Percentiles rank a stretch among this genome's conserved stretches.
phyloP scores from a whole-genome alignment of 53 echinoderm and acorn worm genomes.

The Luidia sarsii region DNA sequence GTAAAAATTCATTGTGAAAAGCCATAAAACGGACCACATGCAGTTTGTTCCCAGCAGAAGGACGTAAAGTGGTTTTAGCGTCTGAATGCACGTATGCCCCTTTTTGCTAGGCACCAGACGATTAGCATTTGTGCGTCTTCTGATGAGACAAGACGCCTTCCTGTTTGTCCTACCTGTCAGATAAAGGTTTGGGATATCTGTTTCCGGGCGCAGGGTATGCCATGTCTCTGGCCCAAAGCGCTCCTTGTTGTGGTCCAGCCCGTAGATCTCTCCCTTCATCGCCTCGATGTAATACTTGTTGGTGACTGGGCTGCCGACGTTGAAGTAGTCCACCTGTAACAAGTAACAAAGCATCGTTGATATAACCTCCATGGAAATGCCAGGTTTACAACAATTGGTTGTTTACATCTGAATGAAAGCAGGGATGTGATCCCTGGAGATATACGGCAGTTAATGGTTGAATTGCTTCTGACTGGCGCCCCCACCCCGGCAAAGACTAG shows the following conservation, averaged over 20 bases:
- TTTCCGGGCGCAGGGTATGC: slow-evolving; percentile 68
- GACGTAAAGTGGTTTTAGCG: no score
- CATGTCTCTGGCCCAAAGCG: slow-evolving; percentile 65
- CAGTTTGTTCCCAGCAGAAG: no score
- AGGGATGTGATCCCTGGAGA: no score
- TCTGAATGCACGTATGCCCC: no score
- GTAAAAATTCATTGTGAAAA: no score
- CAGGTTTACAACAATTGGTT: no score
- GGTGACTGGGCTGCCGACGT: slow-evolving; percentile 82
- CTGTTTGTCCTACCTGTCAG: slow-evolving; percentile 85
- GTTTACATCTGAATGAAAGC: no score
- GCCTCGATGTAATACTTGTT: slow-evolving; percentile 85
- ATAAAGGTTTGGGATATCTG: slow-evolving; percentile 81
- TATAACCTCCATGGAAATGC: not conserved
- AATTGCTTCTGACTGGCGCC: no score
- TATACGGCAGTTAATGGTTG: no score
- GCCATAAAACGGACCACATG: no score
- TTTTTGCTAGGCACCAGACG: no score
- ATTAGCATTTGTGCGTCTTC: not conserved
- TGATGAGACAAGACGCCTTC: not conserved
- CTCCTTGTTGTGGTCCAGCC: slow-evolving; percentile 91
- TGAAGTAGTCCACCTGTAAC: slow-evolving; percentile 85
- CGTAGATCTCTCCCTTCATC: slow-evolving; percentile 89
- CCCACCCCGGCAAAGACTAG: no score
- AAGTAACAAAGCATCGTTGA: not conserved